Evolutionary conservation across 2,113 vertebrate genomes (phyloP).

Genomic region (Aptenodytes forsteri): DNA sequence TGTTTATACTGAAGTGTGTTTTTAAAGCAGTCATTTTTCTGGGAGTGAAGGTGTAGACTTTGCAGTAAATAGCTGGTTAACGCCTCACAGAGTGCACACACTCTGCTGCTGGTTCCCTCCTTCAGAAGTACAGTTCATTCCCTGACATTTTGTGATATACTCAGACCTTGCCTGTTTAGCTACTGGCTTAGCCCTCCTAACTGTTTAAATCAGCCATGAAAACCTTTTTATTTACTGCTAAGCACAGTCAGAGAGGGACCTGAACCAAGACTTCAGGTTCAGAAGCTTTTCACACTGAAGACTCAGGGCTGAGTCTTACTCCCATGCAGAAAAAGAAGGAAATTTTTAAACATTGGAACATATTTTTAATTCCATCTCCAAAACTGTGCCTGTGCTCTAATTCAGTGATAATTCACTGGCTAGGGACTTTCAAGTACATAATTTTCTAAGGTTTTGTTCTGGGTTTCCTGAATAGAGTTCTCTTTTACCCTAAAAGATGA

Average conservation of each 20-base stretch:
- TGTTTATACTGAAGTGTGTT: background rate
- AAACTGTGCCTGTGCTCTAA: background rate
- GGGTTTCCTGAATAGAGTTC: background rate
- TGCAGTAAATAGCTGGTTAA: background rate
- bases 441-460: background rate
- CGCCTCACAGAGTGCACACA: background rate
- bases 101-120: background rate
- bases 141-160: background rate
- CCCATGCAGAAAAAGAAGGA: background rate
- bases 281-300: background rate
- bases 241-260: background rate
- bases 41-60: background rate
- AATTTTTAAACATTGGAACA: background rate
- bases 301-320: background rate
- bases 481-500: background rate
- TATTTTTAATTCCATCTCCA: background rate
- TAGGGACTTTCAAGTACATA: background rate
- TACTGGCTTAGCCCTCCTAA: background rate
- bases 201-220: slow-evolving; percentile 20
- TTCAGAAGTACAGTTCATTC: background rate
- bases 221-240: slow-evolving; percentile 25
- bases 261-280: background rate
- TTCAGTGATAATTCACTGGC: background rate
- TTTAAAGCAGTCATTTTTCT: background rate
- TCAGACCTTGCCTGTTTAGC: background rate